Evolutionary conservation across 1,140 invertebrate species (phyloP).

Genomic region (Sycophaga agraensis): DNA sequence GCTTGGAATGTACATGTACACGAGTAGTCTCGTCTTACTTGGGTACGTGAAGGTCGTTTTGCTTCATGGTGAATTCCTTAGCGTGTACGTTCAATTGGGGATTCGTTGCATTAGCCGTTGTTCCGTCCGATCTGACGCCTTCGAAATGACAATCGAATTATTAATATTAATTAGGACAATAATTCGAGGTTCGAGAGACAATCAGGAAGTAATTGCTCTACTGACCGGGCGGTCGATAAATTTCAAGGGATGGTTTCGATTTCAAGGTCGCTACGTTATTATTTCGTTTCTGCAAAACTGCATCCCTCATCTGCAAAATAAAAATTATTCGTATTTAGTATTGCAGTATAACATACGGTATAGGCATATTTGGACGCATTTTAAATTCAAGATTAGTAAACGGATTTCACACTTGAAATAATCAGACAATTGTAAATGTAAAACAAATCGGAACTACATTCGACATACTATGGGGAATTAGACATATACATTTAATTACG

Average conservation of each 20-base stretch:
- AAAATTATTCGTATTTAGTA: too few species aligned
- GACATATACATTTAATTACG: too few species aligned
- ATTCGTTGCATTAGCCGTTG: constrained; percentile 46
- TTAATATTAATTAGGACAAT: not conserved
- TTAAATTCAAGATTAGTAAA: too few species aligned
- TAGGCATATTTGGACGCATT: too few species aligned
- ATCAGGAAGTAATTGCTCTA: constrained; percentile 30
- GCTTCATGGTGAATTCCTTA: constrained; percentile 81
- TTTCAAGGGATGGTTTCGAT: constrained; percentile 79
- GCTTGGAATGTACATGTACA: too few species aligned
- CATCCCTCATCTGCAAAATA: constrained; percentile 54
- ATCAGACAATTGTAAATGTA: too few species aligned
- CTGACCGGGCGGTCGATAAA: constrained; percentile 83
- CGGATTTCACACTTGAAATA: too few species aligned
- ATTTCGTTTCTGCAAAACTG: constrained; percentile 49
- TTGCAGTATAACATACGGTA: too few species aligned
- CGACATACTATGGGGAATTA: too few species aligned
- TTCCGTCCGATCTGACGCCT: constrained; percentile 53
- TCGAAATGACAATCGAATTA: not conserved
- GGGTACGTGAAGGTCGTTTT: constrained; percentile 62
- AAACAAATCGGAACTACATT: too few species aligned
- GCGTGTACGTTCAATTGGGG: constrained; percentile 77
- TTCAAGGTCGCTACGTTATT: constrained; percentile 46
- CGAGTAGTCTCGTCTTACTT: constrained; percentile 62
- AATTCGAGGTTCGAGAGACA: not conserved